phyloP scores from a whole-genome alignment of 2,888 invertebrate species.

The Scaeva pyrastri region DNA sequence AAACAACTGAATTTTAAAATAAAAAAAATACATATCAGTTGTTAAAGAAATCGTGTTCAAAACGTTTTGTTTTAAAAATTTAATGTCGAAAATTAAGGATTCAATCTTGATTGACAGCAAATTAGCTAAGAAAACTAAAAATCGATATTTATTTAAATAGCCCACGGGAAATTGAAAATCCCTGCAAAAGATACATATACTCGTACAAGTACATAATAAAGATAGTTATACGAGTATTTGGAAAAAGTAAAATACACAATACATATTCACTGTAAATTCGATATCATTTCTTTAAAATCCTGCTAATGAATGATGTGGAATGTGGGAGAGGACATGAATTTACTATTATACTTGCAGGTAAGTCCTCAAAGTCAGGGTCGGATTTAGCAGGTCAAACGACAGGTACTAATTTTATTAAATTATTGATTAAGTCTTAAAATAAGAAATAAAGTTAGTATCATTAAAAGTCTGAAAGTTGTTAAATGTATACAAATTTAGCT shows the following conservation, averaged over 20 bases:
- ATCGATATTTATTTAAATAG: not conserved
- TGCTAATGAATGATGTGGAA: conserved; percentile 18
- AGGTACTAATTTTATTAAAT: too few relatives aligned
- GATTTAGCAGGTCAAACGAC: too few relatives aligned
- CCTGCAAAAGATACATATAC: not conserved
- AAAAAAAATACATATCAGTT: too few relatives aligned
- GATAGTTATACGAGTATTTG: too few relatives aligned
- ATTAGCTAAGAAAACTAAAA: conserved; percentile 24
- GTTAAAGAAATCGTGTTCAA: too few relatives aligned
- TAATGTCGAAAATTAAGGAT: conserved; percentile 47
- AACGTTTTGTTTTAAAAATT: not conserved
- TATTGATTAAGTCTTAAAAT: too few relatives aligned
- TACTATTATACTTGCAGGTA: conserved; percentile 43
- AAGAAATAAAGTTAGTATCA: too few relatives aligned
- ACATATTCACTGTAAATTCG: conserved; percentile 42
- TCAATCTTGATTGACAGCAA: conserved; percentile 64
- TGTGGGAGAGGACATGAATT: conserved; percentile 11
- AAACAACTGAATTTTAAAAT: too few relatives aligned
- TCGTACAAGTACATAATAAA: too few relatives aligned
- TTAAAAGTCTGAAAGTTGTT: too few relatives aligned
- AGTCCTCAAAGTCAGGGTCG: not conserved
- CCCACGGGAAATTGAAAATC: not conserved
- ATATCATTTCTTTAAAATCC: conserved; percentile 16
- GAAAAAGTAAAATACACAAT: conserved; percentile 2
- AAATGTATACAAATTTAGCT: too few relatives aligned